Evolutionary conservation across 2,797 vertebrate genomes (phyloP).

Genomic region (Girardinus metallicus): DNA sequence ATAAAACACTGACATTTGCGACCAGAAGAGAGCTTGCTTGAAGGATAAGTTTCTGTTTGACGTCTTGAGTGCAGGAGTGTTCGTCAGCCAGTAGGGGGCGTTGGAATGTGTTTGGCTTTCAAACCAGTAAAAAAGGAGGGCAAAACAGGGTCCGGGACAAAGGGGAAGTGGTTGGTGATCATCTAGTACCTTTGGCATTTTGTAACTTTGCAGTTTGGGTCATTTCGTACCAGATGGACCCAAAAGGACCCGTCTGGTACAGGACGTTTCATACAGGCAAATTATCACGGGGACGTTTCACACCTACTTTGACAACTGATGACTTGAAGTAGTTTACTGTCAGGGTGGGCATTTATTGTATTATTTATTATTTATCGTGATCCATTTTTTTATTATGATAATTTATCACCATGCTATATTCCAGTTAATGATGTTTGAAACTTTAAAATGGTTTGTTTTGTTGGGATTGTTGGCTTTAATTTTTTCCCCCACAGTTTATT

Average conservation of each 20-base stretch:
- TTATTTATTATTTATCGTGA: too few relatives aligned
- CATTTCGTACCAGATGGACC: not conserved
- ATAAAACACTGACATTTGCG: slow-evolving; percentile 54
- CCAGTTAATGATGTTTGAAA: too few relatives aligned
- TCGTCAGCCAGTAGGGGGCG: slow-evolving; percentile 56
- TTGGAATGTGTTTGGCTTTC: slow-evolving; percentile 53
- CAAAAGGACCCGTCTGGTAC: not conserved
- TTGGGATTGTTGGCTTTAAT: too few relatives aligned
- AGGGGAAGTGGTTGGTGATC: slow-evolving; percentile 6
- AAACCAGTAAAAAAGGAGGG: slow-evolving; percentile 62
- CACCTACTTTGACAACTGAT: not conserved
- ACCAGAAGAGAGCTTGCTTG: slow-evolving; percentile 73
- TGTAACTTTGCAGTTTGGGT: not conserved
- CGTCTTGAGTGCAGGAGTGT: slow-evolving; percentile 42
- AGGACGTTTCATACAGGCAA: not conserved
- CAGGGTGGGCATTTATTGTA: too few relatives aligned
- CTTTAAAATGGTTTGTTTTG: too few relatives aligned
- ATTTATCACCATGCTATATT: too few relatives aligned
- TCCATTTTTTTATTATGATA: too few relatives aligned
- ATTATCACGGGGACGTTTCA: not conserved
- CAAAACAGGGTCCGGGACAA: slow-evolving; percentile 28
- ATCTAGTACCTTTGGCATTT: not conserved
- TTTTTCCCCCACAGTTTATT: too few relatives aligned
- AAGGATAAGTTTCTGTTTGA: slow-evolving; percentile 62
- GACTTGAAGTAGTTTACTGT: not conserved